Evolutionary conservation across 1,140 invertebrate genomes (phyloP), one percentile per base, ranked within the genome.

Genomic region (Arctopsyche grandis): DNA sequence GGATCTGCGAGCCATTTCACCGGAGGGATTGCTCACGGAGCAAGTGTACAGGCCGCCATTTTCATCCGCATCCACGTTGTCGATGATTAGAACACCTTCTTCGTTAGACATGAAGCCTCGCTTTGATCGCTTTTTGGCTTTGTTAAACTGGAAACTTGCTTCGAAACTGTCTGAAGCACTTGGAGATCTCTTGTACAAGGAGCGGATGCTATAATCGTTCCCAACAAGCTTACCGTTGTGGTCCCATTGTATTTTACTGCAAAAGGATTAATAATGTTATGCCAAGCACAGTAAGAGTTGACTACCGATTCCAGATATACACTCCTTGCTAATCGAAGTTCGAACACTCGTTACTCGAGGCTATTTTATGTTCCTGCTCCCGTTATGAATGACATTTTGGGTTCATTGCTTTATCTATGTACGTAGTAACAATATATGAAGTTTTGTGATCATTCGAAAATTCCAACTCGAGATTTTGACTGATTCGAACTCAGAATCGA

Each of bases 21-120:
- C 94, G 0, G 94, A 92, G 26, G 92, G 89, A 83, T 94, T 94
- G 22, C 90, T 90, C 0, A 96, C 95, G 43, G 92, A 92, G 86
- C 97, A 98, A 0, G 93, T 94, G 86, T 97, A 98, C 79, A 90
- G 90, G 24, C 95, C 95, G 60, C 92, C 91, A 84, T 85, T 87
- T 22, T 91, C 86, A 14, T 88, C 90, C 0, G 92, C 90, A 80
- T 94, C 92, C 0, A 97, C 92, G 78, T 92, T 91, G 24, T 91
- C 88, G 79, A 98, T 93, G 75, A 92, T 92, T 46, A 98, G 88
- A 9, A 88, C 83, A n/a, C 87, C 88, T 48, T 88, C 86, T 79
- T 87, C 86, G 48, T 84, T 85, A 0, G 84, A 82, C 48, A 86
- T 85, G 58, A 85, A 85, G 56, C 88, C 86, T 80, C 87, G 81